Base-by-base conservation (phyloP, 2,888 invertebrate species). In the Tenthredo mesomela region DNA sequence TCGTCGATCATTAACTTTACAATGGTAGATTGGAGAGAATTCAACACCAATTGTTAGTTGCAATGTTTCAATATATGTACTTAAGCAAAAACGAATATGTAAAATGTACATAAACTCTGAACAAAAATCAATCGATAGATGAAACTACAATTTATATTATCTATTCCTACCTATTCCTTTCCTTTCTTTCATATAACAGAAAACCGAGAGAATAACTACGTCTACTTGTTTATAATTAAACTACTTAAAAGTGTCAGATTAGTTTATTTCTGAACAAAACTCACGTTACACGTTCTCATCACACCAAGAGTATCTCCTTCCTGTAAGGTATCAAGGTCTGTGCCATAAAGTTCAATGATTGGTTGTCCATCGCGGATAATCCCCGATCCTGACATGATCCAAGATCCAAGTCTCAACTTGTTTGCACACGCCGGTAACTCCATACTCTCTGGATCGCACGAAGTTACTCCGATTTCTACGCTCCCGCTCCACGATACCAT, bases 351-450 rank as follows among this genome's bases (percentile, higher is more conserved):
- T 92, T 98, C 97, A 54, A 97, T 95, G 85, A 97, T 94, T 75
- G 97, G 96, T 43, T 96, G 95, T 1, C 98, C 98, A 94, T 98
- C 97, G 91, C 97, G 96, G 37, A 98, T 95, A 83, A 99, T 95
- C 61, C 97, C 97, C 87, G 96, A 96, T 40, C 98, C 97, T 2
- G 98, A 97, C 96, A 98, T 96, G 80, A 98, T 96, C 98, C 98
- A 99, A 87, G 97, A 97, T 87, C 97, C 97, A 90, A 96, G 96
- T 87, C 95, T 95, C 92, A 97, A 95, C 90, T 97, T 97, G 15
- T 96, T 96, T 10, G 97, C 97, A 91, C 96, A 97, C 9, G 97
- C 95, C 54, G 96, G 96, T 88, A 97, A 93, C 87, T 96, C 96
- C 86, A 96, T 93, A 78, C 95, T 94, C 82, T 96, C 95, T 12